Percentiles rank a stretch among this genome's conserved stretches.
These are phyloP conservation scores for Cryptomyrus ogoouensis DNA, from an alignment of 2,113 vertebrate species.

Conservation along the genomic window DNA sequence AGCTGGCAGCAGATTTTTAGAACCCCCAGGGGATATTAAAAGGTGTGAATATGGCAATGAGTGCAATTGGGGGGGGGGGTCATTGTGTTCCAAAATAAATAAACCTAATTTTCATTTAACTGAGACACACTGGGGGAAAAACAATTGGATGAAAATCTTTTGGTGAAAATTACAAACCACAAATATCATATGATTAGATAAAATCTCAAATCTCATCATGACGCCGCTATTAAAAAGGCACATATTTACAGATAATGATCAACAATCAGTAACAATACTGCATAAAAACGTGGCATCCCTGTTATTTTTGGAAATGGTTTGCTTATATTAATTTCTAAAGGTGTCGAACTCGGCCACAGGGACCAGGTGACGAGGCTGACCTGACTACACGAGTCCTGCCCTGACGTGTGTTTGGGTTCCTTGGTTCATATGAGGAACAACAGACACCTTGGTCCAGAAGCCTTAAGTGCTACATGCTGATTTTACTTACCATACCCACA, in stretches of 20 bases:
- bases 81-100: slow-evolving; percentile 42
- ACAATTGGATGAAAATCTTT: slow-evolving; percentile 15
- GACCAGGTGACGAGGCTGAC: background rate
- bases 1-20: slow-evolving; percentile 48
- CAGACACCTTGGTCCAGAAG: background rate
- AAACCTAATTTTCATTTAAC: slow-evolving; percentile 36
- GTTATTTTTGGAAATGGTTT: background rate
- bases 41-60: slow-evolving; percentile 37
- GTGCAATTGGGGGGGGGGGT: slow-evolving; percentile 36
- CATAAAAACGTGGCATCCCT: background rate
- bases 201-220: background rate
- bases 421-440: background rate
- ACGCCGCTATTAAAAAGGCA: background rate
- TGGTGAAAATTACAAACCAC: slow-evolving; percentile 28
- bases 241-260: background rate
- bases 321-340: background rate
- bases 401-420: background rate
- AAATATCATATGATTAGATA: slow-evolving; percentile 7
- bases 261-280: background rate
- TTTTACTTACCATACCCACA: background rate
- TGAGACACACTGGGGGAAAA: slow-evolving; percentile 36
- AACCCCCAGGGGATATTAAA: slow-evolving; percentile 44
- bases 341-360: background rate
- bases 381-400: background rate
- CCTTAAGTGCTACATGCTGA: background rate